phyloP scores from a whole-genome alignment of 2,888 invertebrate genomes.

The Mythimna vitellina region DNA sequence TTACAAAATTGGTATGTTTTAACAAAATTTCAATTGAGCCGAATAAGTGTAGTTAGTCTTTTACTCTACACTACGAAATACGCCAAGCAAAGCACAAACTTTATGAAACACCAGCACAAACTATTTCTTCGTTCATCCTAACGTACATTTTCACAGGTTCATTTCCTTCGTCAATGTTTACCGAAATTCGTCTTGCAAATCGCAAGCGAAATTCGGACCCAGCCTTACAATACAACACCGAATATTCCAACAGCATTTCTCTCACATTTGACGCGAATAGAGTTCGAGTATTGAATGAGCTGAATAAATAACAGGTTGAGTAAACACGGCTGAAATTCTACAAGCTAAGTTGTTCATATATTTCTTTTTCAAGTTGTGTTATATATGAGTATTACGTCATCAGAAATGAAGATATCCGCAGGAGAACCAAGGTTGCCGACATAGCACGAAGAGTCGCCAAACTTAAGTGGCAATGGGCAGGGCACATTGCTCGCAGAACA shows the following conservation, averaged over 20 bases:
- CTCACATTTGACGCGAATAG: constrained; percentile 49
- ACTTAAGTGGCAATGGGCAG: too few relatives aligned
- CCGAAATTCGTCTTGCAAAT: constrained; percentile 39
- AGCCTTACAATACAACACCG: constrained; percentile 18
- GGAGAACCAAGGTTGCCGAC: too few relatives aligned
- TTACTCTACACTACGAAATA: background rate
- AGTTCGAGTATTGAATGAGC: constrained; percentile 49
- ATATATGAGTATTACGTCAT: background rate
- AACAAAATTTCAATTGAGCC: too few relatives aligned
- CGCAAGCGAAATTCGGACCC: constrained; percentile 27
- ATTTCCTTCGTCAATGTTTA: constrained; percentile 47
- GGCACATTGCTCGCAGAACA: too few relatives aligned
- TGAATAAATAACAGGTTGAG: constrained; percentile 56
- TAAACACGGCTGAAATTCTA: constrained; percentile 33
- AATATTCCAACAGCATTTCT: constrained; percentile 46
- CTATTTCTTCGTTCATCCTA: constrained; percentile 7
- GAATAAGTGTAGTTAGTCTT: too few relatives aligned
- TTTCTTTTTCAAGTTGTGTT: constrained; percentile 14
- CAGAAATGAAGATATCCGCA: too few relatives aligned
- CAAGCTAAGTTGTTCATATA: constrained; percentile 25
- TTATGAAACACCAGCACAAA: constrained; percentile 5
- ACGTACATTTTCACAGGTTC: constrained; percentile 21
- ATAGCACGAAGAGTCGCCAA: too few relatives aligned
- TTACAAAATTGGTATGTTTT: too few relatives aligned
- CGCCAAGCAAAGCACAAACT: constrained; percentile 1